phyloP scores from a whole-genome alignment of 2,113 vertebrate species.

The Oreochromis niloticus region DNA sequence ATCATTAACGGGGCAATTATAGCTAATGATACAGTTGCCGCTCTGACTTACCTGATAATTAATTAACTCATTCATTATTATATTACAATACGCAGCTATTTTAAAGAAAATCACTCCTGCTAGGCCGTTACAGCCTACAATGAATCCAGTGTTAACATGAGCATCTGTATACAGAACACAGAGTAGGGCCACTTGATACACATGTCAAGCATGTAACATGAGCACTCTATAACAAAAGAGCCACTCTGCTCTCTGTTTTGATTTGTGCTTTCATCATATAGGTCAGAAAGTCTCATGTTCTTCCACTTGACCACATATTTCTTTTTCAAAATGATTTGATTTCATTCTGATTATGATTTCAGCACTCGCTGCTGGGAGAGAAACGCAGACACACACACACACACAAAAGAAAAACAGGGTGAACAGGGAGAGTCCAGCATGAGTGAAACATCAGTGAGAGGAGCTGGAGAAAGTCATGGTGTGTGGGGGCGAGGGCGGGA shows the following conservation, averaged over 20 bases:
- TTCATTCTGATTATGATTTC: conserved; percentile 26
- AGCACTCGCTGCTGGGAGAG: not conserved
- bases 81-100: conserved; percentile 11
- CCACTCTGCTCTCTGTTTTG: conserved; percentile 28
- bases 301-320: not conserved
- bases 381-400: not conserved
- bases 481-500: not conserved
- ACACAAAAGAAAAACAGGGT: not conserved
- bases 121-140: not conserved
- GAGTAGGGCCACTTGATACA: not conserved
- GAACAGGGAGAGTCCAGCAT: conserved; percentile 40
- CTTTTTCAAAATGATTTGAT: conserved; percentile 12
- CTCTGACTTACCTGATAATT: conserved; percentile 30
- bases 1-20: conserved; percentile 50
- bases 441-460: conserved; percentile 36
- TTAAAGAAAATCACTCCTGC: not conserved
- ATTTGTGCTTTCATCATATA: conserved; percentile 10
- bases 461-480: conserved; percentile 28
- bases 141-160: not conserved
- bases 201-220: not conserved
- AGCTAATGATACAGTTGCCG: conserved; percentile 13
- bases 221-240: not conserved
- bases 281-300: not conserved
- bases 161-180: not conserved
- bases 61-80: conserved; percentile 19